Base-by-base conservation (phyloP, 2,113 vertebrate species). In the Psilopsiagon aurifrons region DNA sequence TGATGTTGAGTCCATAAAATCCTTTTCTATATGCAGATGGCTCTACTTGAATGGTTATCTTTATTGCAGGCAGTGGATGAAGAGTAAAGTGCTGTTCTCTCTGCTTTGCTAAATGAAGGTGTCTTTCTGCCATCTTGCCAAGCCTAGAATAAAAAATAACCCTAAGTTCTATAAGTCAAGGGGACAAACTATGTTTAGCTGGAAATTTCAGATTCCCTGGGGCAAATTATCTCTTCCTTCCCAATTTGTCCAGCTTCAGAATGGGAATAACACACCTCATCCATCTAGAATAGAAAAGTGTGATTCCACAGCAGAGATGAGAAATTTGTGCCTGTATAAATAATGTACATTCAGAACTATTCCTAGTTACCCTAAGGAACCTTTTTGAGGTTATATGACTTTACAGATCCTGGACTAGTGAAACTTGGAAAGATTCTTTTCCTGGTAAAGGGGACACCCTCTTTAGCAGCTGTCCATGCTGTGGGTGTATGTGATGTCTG, bases 41-140 rank as follows among this genome's bases (percentile, higher is more conserved):
- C 49, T 91, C 37, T 86, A 68, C 77, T 94, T 82, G 83, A 89
- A 60, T 77, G 44, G 18, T 89, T 96, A 76, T 83, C 88, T 92
- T 96, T 76, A 91, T 76, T 83, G 37, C 57, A 94, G 77, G 80
- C 41, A 11, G n/a, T 43, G 23, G 80, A 93, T 57, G 55, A 86
- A 96, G 57, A 93, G 66, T 83, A 83, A 74, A 75, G 16, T 24
- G 39, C 31, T 85, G 37, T 79, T 93, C 83, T 86, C 83, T 51
- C 57, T 76, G 60, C 77, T 91, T 35, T 92, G 66, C 52, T 91
- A 35, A 89, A 52, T 95, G 81, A 91, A 89, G 86, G 77, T 91
- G 74, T 64, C 83, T 88, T 84, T 87, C 70, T 93, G 77, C 79
- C 83, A 76, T 62, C 31, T 49, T 91, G 83, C 83, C 86, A 97